Evolutionary conservation across 2,113 vertebrate species (phyloP).

Genomic region (Cyanoramphus novaezelandiae): DNA sequence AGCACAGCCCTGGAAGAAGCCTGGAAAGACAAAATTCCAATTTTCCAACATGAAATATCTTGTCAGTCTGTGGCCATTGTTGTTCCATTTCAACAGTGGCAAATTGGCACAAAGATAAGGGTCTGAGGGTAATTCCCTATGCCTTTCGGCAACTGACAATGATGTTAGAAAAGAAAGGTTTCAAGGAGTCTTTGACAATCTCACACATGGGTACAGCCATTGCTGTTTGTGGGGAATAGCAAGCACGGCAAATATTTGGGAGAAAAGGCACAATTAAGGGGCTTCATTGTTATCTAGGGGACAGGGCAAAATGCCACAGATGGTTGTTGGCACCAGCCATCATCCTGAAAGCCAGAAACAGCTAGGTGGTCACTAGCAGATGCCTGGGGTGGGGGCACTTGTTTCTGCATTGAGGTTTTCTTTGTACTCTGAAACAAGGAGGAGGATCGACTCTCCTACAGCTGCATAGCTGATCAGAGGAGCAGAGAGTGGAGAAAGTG

Average conservation of each 20-base stretch:
- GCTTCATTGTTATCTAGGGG: neutral
- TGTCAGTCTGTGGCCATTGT: neutral
- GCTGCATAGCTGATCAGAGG: neutral
- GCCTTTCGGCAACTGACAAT: neutral
- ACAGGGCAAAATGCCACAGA: fast-evolving
- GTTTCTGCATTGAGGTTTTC: neutral
- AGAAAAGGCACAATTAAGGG: neutral
- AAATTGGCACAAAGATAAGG: neutral
- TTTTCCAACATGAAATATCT: neutral
- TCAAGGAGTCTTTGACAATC: neutral
- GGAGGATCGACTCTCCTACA: neutral
- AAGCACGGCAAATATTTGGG: neutral
- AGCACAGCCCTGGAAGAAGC: neutral
- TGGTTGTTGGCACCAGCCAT: neutral
- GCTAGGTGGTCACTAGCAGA: neutral
- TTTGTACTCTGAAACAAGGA: neutral
- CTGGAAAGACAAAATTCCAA: neutral
- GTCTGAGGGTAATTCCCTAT: neutral
- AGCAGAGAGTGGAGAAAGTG: neutral
- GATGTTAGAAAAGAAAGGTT: neutral
- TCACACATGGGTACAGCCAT: neutral
- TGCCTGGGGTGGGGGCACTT: neutral
- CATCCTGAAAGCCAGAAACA: neutral
- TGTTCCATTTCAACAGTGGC: neutral
- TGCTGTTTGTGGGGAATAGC: neutral